Evolutionary conservation across 2,888 invertebrate genomes (phyloP), one percentile per base, ranked within the genome.

Genomic region (Cantharis rustica): DNA sequence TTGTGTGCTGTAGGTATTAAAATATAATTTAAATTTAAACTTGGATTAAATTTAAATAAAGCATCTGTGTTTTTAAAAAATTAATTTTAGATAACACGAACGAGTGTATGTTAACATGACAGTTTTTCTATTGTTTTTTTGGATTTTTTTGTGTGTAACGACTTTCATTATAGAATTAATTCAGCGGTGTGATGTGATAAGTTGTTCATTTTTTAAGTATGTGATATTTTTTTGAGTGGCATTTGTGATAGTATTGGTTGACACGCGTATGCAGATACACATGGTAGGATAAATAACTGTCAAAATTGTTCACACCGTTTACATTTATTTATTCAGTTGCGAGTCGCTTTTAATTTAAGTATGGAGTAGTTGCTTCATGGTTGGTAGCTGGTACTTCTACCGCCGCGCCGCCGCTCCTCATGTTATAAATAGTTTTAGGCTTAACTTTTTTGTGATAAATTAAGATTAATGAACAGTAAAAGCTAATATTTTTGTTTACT

Each of bases 241-340:
- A 70, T 23, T 20, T 16, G 61, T 68, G 68, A 75, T 71, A 71
- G 75, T 13, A 26, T 23, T 66, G 70, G 78, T 75, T 77, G 80
- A 80, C 79, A 80, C 75, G 79, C 74, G 76, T 74, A 77, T 72
- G 75, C 72, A 76, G 77, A 77, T 75, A 69, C 78, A 77, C 70
- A 80, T 78, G 79, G 75, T 73, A 73, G 78, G 79, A 80, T 80
- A 81, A 80, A 80, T 81, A 81, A 79, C 80, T 79, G 82, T 81
- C 80, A 80, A 80, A 82, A 80, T 80, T 80, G 80, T 79, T 81
- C 80, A 79, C 81, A 78, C 80, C 80, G 80, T 79, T 80, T 73
- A 75, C 77, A 79, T 78, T 76, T 82, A 81, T 82, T 82, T 82
- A 81, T 81, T 80, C 82, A 82, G 82, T 80, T 82, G 82, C 71